Evolutionary conservation across 2,888 invertebrate genomes (phyloP).

Genomic region (Hirtodrosophila alboralis): DNA sequence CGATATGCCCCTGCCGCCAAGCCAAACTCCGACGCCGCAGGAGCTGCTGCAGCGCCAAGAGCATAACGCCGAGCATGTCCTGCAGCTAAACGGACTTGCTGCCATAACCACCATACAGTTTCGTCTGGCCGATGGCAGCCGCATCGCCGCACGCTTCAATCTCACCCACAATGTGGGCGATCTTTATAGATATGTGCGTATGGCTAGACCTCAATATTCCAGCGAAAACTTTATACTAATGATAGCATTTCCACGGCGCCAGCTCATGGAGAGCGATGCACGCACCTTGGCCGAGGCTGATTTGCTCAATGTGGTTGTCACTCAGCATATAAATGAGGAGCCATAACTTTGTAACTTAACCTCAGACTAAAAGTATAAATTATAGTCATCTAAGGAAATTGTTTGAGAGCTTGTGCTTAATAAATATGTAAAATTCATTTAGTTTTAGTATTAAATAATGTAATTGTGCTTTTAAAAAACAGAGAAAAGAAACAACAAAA

Average conservation of each 20-base stretch:
- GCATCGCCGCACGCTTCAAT: slow-evolving; percentile 58
- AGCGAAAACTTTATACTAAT: slow-evolving; percentile 43
- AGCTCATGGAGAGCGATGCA: slow-evolving; percentile 46
- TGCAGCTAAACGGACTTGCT: slow-evolving; percentile 33
- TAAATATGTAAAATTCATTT: neutral
- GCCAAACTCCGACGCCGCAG: neutral
- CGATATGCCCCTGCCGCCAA: neutral
- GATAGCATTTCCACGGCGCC: slow-evolving; percentile 56
- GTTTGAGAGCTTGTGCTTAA: neutral
- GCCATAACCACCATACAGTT: slow-evolving; percentile 58
- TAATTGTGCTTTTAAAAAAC: no score
- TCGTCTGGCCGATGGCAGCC: slow-evolving; percentile 61
- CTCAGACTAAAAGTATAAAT: neutral
- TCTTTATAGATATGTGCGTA: slow-evolving; percentile 61
- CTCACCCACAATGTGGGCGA: slow-evolving; percentile 55
- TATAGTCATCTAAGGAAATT: neutral
- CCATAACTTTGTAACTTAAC: slow-evolving; percentile 1
- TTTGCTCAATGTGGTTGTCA: slow-evolving; percentile 64
- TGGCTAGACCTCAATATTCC: slow-evolving; percentile 50
- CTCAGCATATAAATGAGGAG: slow-evolving; percentile 55
- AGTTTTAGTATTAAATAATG: neutral
- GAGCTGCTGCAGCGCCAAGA: slow-evolving; percentile 17
- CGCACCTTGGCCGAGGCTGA: slow-evolving; percentile 55
- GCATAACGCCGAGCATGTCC: slow-evolving; percentile 3
- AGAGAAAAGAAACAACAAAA: no score